A percentile compares a stretch with the other conserved stretches of the same genome.
Conservation (phyloP, 1,140 invertebrate genomes). For the Tyrophagus putrescentiae region DNA sequence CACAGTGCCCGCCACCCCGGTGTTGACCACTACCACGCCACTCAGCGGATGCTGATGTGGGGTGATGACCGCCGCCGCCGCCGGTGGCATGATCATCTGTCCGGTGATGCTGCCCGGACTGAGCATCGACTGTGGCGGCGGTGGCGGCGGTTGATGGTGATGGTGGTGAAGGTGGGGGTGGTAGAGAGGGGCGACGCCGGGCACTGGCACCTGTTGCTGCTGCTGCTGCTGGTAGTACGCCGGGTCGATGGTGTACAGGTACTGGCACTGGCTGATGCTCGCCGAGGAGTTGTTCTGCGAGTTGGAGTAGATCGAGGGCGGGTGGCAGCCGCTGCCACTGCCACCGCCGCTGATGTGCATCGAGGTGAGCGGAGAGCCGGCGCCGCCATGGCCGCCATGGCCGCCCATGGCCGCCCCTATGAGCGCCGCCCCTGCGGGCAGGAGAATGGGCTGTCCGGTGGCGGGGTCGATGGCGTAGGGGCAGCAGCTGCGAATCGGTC, state of each 20-base stretch:
- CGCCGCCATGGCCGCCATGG: not conserved
- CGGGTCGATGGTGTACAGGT: not conserved
- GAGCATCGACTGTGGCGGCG: too few relatives aligned
- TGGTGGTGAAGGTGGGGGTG: too few relatives aligned
- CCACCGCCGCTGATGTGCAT: not conserved
- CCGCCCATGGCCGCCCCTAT: not conserved
- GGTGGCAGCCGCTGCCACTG: not conserved
- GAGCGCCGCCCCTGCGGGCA: not conserved
- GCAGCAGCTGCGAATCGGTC: slow-evolving; percentile 41
- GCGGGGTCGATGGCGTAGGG: not conserved
- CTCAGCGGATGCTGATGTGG: too few relatives aligned
- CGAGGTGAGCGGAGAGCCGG: not conserved
- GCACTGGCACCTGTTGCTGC: not conserved
- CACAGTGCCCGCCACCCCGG: too few relatives aligned
- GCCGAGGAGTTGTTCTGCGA: not conserved
- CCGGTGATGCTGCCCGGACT: too few relatives aligned
- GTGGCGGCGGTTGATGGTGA: too few relatives aligned
- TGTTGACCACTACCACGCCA: too few relatives aligned
- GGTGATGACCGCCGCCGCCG: too few relatives aligned
- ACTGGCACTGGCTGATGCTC: not conserved
- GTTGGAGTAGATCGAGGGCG: slow-evolving; percentile 7
- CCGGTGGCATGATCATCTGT: too few relatives aligned
- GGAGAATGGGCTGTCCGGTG: not conserved
- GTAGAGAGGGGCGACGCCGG: not conserved
- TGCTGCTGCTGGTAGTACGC: not conserved